These are phyloP conservation scores for Ceramica pisi DNA, from an alignment of 2,888 invertebrate genomes.

Conservation along the genomic window DNA sequence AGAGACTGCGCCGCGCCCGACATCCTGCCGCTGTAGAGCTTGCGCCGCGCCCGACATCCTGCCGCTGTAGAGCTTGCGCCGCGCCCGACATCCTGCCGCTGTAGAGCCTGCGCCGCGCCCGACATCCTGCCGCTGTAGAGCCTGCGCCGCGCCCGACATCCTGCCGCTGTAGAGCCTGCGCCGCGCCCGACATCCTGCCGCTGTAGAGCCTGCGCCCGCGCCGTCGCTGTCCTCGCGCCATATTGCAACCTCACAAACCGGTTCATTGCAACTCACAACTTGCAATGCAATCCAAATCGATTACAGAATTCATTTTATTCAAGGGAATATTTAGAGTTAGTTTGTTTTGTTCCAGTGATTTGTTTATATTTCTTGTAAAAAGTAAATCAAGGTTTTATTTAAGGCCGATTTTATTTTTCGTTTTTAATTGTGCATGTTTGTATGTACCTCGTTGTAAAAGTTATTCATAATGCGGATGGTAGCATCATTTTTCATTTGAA, in stretches of 20 bases:
- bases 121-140: conserved; percentile 61
- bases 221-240: conserved; percentile 43
- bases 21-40: conserved; percentile 63
- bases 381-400: conserved; percentile 62
- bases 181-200: too few species aligned
- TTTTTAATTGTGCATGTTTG: conserved; percentile 59
- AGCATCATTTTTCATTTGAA: conserved; percentile 57
- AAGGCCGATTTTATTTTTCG: conserved; percentile 58
- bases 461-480: conserved; percentile 47
- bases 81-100: too few species aligned
- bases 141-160: conserved; percentile 74
- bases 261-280: conserved; percentile 45
- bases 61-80: conserved; percentile 67
- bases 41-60: conserved; percentile 76
- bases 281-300: conserved; percentile 51
- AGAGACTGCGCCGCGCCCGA: too few species aligned
- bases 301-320: conserved; percentile 55
- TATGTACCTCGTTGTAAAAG: conserved; percentile 50
- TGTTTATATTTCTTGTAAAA: conserved; percentile 67
- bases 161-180: conserved; percentile 70
- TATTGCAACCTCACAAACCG: conserved; percentile 46
- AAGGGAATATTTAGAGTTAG: conserved; percentile 67
- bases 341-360: conserved; percentile 66
- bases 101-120: too few species aligned
- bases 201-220: too few species aligned